Percentiles rank a stretch among this genome's conserved stretches.
phyloP scores from a whole-genome alignment of 2,888 invertebrate species.

The Acanthopleura granulata region DNA sequence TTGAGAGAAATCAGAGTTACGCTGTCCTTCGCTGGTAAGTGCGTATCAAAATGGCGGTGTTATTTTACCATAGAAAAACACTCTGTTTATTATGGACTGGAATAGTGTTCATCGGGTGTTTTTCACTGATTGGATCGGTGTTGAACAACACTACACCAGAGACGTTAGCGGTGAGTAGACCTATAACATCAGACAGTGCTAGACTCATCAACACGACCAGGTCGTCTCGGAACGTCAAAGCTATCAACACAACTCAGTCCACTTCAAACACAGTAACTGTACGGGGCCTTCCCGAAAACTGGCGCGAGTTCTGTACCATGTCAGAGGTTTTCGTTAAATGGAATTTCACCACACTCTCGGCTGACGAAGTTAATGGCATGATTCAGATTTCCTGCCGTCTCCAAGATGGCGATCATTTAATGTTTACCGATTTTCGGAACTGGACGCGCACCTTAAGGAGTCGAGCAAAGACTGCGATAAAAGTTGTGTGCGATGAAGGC shows the following conservation, averaged over 20 bases:
- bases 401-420: not conserved
- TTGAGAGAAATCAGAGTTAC: too few species aligned
- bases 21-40: too few species aligned
- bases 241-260: not conserved
- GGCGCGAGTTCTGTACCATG: not conserved
- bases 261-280: not conserved
- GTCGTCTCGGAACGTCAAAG: not conserved
- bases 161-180: too few species aligned
- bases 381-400: constrained; percentile 10
- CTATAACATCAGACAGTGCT: too few species aligned
- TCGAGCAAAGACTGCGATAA: not conserved
- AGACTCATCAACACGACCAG: too few species aligned
- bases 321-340: not conserved
- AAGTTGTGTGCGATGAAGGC: constrained; percentile 1
- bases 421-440: not conserved
- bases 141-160: too few species aligned
- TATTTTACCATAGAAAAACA: too few species aligned
- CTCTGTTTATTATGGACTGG: too few species aligned
- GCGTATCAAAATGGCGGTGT: too few species aligned
- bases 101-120: too few species aligned
- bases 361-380: not conserved
- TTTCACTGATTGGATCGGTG: too few species aligned
- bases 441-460: not conserved
- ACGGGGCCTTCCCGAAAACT: not conserved
- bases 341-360: not conserved